Percentiles rank a stretch among this genome's conserved stretches.
These are phyloP conservation scores for Cerceris ruficornis DNA, from an alignment of 2,888 invertebrate genomes.

Conservation along the genomic window DNA sequence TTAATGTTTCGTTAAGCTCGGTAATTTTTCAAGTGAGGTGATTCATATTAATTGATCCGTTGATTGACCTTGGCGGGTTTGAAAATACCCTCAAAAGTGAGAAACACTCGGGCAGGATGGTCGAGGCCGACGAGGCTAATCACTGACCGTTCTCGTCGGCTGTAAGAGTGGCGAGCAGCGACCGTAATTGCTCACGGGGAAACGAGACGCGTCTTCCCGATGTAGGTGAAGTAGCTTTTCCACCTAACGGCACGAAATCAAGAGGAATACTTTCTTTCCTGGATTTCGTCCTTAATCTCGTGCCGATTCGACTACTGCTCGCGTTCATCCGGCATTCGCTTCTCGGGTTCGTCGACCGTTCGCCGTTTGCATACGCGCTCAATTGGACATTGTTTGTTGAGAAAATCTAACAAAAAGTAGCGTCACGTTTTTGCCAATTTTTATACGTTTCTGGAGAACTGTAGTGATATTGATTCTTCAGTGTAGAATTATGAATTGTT, in stretches of 20 bases:
- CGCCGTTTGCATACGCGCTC: background rate
- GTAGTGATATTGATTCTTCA: too few relatives aligned
- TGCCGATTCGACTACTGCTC: background rate
- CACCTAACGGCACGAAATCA: slow-evolving; percentile 56
- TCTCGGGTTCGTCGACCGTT: background rate
- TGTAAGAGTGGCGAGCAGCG: slow-evolving; percentile 16
- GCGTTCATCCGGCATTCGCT: background rate
- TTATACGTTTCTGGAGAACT: too few relatives aligned
- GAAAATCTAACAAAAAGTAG: too few relatives aligned
- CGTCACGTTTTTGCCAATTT: too few relatives aligned
- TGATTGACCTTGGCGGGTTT: too few relatives aligned
- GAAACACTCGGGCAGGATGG: background rate
- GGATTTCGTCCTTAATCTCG: slow-evolving; percentile 3
- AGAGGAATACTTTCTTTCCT: slow-evolving; percentile 40
- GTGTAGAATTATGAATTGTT: too few relatives aligned
- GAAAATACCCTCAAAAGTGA: too few relatives aligned
- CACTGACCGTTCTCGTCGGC: slow-evolving; percentile 21
- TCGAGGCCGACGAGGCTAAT: background rate
- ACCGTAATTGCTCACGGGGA: slow-evolving; percentile 40
- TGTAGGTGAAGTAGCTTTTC: slow-evolving; percentile 72
- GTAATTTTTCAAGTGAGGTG: background rate
- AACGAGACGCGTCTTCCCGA: slow-evolving; percentile 42
- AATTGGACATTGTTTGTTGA: too few relatives aligned
- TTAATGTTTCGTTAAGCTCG: too few relatives aligned
- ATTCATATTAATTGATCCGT: background rate